Base-by-base conservation (phyloP, 92 coral and sea anemone genomes). In the Meandrina meandrites region DNA sequence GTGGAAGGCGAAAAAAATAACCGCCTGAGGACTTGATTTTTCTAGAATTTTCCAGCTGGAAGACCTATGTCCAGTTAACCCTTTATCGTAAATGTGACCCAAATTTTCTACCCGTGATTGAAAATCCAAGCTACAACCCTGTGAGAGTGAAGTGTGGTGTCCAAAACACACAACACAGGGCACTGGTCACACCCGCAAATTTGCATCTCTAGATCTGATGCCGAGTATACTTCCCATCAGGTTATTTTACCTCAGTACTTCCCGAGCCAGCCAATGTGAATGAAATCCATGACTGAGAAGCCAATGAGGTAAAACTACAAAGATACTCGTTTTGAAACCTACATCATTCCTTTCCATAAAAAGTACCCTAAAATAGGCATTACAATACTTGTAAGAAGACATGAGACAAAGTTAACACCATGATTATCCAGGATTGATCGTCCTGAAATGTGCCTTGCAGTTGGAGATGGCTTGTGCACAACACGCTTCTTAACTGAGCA, bases 361-460 rank as follows among this genome's bases (percentile, higher is more conserved):
- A 90, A 90, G 85, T 95, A 97, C 1, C 97, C 99, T 76, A 97
- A 78, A 8, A 95, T 79, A 4, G 99, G 94, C 92, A 94, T 97
- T 37, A 92, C 45, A 51, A 91, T 78, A 58, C 97, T 94, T 31
- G 97, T 95, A 30, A 93, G 82, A 32, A 88, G 89, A 58, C 98
- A 85, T 1, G 99, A 93, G 0, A 95, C 92, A 51, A 97, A 91
- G 81, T 97, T 97, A 48, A 97, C 99, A 75, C 92, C 91, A 87
- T 97, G 99, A 80, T 97, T 97, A 82, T 94, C 94, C 78, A 97
- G 78, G 28, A 97, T 85, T 24, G 90, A 87, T 73, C 89, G 83
- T 84, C 99, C 99, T 58, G 98, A 89, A 56, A 97, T 85, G 75
- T 95, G 99, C 54, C 86, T 95, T 30, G 94, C 79, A 54, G 91